A percentile compares a stretch with the other conserved stretches of the same genome.
These are phyloP conservation scores for Pseudocheirus occidentalis DNA, from an alignment of 2,797 vertebrate genomes.

Conservation along the genomic window DNA sequence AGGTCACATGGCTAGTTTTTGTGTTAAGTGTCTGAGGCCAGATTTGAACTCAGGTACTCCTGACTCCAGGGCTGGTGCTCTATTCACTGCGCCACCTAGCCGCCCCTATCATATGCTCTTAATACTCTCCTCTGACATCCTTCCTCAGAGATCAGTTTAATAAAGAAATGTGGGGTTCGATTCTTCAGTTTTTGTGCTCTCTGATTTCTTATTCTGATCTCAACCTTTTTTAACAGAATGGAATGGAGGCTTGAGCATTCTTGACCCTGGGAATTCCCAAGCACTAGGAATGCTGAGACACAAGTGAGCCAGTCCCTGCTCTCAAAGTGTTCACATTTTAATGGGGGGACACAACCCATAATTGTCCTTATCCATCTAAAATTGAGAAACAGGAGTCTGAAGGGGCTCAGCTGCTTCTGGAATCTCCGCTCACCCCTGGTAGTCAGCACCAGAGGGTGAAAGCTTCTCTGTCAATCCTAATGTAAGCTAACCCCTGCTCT, in stretches of 20 bases:
- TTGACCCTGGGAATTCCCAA: background rate
- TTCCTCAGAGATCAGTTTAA: background rate
- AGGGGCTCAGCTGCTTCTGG: background rate
- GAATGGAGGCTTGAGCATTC: background rate
- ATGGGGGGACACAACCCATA: background rate
- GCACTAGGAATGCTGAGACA: background rate
- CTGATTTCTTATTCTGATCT: background rate
- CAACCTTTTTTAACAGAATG: background rate
- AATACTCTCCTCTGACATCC: background rate
- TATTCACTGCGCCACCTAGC: too few species aligned
- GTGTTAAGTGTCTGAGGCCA: too few species aligned
- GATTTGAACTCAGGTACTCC: too few species aligned
- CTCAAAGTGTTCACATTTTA: background rate
- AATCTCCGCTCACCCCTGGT: background rate
- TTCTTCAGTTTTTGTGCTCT: slow-evolving; percentile 15
- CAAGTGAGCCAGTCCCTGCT: background rate
- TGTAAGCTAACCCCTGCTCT: background rate
- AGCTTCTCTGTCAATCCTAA: background rate
- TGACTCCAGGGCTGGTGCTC: too few species aligned
- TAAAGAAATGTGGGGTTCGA: background rate
- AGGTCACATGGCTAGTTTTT: too few species aligned
- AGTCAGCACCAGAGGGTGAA: slow-evolving; percentile 20
- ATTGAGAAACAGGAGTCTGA: background rate
- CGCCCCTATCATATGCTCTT: background rate
- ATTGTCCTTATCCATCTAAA: background rate